phyloP scores from a whole-genome alignment of 2,888 invertebrate genomes.

The Tinea semifulvella region DNA sequence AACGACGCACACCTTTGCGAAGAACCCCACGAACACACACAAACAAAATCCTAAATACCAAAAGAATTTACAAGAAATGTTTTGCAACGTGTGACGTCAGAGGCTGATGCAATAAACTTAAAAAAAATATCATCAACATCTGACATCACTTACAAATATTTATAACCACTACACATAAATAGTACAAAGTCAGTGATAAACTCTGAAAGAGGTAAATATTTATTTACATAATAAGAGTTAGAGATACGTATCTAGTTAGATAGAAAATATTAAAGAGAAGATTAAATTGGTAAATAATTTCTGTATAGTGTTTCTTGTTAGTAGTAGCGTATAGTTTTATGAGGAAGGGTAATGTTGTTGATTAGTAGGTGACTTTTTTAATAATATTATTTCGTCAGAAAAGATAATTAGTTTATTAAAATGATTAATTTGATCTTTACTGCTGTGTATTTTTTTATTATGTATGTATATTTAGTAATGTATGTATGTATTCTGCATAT shows the following conservation, averaged over 20 bases:
- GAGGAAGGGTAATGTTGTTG: constrained; percentile 1
- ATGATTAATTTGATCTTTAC: no score
- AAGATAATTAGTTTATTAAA: no score
- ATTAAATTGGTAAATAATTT: constrained; percentile 35
- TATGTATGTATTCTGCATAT: no score
- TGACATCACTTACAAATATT: constrained; percentile 50
- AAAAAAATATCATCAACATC: constrained; percentile 24
- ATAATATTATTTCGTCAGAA: no score
- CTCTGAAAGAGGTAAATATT: constrained; percentile 61
- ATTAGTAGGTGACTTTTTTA: no score
- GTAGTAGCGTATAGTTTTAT: constrained; percentile 4
- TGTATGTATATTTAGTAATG: no score
- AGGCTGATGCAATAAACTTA: not conserved
- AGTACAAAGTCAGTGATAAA: constrained; percentile 42
- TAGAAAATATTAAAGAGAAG: constrained; percentile 62
- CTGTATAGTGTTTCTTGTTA: no score
- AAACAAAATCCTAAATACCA: constrained; percentile 58
- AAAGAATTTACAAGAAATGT: constrained; percentile 39
- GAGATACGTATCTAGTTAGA: constrained; percentile 60
- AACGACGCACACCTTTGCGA: constrained; percentile 42
- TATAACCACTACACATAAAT: constrained; percentile 59
- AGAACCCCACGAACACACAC: constrained; percentile 63
- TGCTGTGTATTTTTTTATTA: no score
- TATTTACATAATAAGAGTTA: constrained; percentile 63
- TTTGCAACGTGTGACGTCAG: constrained; percentile 7